These are phyloP conservation scores for Azorinus chamasolen DNA, from an alignment of 2,888 invertebrate genomes.

Conservation along the genomic window DNA sequence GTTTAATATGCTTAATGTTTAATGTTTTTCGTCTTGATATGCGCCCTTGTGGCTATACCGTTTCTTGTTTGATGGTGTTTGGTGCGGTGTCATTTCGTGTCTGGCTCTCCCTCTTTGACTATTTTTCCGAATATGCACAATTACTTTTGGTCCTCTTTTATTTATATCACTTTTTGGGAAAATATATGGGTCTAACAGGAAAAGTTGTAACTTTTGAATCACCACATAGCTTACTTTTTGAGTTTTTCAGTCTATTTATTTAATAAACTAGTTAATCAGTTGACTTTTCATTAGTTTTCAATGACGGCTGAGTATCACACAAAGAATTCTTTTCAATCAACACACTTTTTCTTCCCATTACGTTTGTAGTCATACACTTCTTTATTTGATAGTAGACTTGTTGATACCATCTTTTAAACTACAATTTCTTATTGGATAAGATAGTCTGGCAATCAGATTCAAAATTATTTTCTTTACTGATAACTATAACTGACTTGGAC, in stretches of 20 bases:
- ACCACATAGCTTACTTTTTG: slow-evolving; percentile 13
- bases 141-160: slow-evolving; percentile 12
- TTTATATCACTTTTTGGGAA: slow-evolving; percentile 9
- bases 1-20: too few species aligned
- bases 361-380: neutral
- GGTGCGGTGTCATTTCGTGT: neutral
- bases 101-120: neutral
- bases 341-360: neutral
- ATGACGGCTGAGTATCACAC: neutral
- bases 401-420: neutral
- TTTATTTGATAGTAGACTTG: neutral
- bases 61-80: too few species aligned
- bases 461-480: too few species aligned
- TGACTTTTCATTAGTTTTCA: neutral
- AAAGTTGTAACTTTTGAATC: slow-evolving; percentile 1
- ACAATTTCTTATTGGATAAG: too few species aligned
- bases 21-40: too few species aligned
- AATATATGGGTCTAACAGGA: neutral
- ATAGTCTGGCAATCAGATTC: too few species aligned
- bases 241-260: slow-evolving; percentile 14
- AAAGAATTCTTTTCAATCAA: neutral
- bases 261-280: neutral
- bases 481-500: too few species aligned
- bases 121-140: slow-evolving; percentile 1
- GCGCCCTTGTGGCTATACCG: too few species aligned